Evolutionary conservation across 2,113 vertebrate genomes (phyloP).

Genomic region (Barbus barbus): DNA sequence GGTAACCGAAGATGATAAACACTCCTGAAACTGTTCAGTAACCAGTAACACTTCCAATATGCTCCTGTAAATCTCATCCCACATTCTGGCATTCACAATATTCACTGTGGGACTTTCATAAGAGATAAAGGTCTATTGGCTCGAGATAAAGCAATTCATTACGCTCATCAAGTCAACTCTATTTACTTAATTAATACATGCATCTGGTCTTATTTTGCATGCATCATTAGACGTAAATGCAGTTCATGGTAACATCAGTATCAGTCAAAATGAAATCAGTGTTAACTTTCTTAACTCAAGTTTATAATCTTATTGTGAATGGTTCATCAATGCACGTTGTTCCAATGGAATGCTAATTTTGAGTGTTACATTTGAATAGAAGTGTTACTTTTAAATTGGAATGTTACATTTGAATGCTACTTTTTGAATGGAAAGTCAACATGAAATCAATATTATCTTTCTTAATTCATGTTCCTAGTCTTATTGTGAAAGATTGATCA

Average conservation of each 20-base stretch:
- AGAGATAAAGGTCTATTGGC: not conserved
- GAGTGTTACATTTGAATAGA: too few species aligned
- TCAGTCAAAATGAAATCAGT: not conserved
- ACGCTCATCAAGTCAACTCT: not conserved
- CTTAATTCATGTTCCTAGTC: too few species aligned
- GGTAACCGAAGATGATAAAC: slow-evolving; percentile 69
- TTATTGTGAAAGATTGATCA: not conserved
- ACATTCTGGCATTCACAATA: not conserved
- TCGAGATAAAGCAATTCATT: not conserved
- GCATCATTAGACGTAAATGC: not conserved
- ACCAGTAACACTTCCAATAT: not conserved
- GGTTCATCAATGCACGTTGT: not conserved
- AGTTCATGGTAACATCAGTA: not conserved
- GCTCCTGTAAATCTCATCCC: not conserved
- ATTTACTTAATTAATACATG: not conserved
- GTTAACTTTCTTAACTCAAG: not conserved
- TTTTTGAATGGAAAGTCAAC: too few species aligned
- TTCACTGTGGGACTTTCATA: not conserved
- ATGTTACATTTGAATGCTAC: too few species aligned
- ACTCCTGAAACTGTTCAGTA: not conserved
- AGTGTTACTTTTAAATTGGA: too few species aligned
- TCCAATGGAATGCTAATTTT: not conserved
- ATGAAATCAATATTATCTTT: too few species aligned
- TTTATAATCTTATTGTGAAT: not conserved
- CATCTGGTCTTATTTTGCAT: not conserved